Base-by-base conservation (phyloP, 2,888 invertebrate species). In the Ectemnius continuus region DNA sequence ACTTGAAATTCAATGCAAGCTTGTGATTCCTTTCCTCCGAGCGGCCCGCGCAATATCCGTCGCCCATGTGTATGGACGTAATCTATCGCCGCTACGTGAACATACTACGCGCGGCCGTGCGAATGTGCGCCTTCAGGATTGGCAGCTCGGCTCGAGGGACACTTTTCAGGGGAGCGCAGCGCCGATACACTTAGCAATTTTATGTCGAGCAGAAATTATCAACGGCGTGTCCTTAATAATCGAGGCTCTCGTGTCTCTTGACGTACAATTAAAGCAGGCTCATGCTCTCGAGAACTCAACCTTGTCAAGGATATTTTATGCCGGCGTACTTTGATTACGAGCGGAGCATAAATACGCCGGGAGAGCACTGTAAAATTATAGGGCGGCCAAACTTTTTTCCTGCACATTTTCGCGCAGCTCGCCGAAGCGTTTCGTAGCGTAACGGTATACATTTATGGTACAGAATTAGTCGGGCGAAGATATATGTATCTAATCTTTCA, bases 81-180 rank as follows among this genome's bases (percentile, higher is more conserved):
- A 78, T 82, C 82, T 78, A 79, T 76, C 75, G 77, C 69, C 64
- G 52, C 66, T 84, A 81, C 83, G 75, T 79, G 83, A 78, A 79
- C 70, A 76, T 70, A 76, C 73, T 82, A 61, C 77, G 60, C 57
- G 61, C 36, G 36, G 36, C 36, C 36, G 36, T 64, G 61, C 59
- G 70, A 68, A 70, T 65, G 61, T 60, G 36, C 11, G 48, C 68
- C 73, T 76, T 76, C 71, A 61, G 74, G 76, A 82, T 73, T 79
- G 65, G 70, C 64, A 71, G 67, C 71, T 64, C 61, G 70, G 8
- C 36, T 36, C 36, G 36, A 6, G 8, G 73, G 68, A 75, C 36
- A 67, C 66, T 69, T 73, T 63, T 67, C 13, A 14, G 59, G 6
- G n/a, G 26, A n/a, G 23, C 48, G 3, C 14, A 16, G 28, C 13